A percentile compares a stretch with the other conserved stretches of the same genome.
phyloP scores from a whole-genome alignment of 2,113 vertebrate genomes.

The Plestiodon gilberti region DNA sequence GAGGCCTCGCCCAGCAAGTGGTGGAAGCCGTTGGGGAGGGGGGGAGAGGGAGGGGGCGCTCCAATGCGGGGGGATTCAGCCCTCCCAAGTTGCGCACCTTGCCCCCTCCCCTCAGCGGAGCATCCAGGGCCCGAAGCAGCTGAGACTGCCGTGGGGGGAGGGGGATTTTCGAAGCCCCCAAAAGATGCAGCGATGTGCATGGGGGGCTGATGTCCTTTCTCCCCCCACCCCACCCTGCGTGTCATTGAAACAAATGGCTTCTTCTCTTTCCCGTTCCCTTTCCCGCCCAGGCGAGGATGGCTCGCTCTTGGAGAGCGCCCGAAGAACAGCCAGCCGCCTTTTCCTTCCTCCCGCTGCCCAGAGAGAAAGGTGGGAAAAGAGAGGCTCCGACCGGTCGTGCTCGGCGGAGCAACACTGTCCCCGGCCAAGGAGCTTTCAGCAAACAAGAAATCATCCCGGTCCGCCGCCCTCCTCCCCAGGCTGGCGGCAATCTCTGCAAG shows the following conservation, averaged over 20 bases:
- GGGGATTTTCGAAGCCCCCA: neutral
- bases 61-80: too few relatives aligned
- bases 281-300: conserved; percentile 1
- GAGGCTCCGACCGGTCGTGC: too few relatives aligned
- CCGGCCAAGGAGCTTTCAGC: neutral
- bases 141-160: neutral
- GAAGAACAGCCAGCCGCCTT: neutral
- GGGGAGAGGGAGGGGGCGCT: neutral
- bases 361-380: neutral
- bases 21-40: too few relatives aligned
- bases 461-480: neutral
- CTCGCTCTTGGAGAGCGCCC: neutral
- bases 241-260: neutral
- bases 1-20: neutral
- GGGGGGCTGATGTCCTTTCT: rapidly evolving
- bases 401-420: too few relatives aligned
- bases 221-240: neutral
- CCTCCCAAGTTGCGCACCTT: neutral
- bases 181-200: neutral
- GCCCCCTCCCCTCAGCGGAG: neutral
- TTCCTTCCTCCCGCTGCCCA: neutral
- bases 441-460: too few relatives aligned
- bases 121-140: neutral
- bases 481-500: neutral
- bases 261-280: neutral